A percentile compares a stretch with the other conserved stretches of the same genome.
Conservation (phyloP, 2,888 invertebrate genomes). For the Peribatodes rhomboidaria region DNA sequence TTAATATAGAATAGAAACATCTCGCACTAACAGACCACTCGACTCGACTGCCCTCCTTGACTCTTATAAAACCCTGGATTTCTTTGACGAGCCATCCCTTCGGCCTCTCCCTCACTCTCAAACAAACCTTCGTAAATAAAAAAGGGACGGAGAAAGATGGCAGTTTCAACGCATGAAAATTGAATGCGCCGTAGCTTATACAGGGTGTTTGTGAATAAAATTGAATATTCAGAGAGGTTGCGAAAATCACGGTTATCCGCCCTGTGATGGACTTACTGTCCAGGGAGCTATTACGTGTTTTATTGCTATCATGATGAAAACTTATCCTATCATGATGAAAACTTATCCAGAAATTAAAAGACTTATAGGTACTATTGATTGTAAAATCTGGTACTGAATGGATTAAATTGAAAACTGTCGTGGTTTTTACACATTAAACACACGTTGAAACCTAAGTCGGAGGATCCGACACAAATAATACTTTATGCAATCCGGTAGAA, state of each 20-base stretch:
- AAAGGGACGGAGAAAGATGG: constrained; percentile 45
- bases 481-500: too few relatives aligned
- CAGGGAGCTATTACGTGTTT: constrained; percentile 45
- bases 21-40: constrained; percentile 68
- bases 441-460: too few relatives aligned
- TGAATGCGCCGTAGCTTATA: constrained; percentile 68
- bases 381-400: too few relatives aligned
- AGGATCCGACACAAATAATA: too few relatives aligned
- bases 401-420: too few relatives aligned
- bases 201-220: constrained; percentile 80
- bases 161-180: constrained; percentile 64
- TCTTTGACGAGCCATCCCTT: constrained; percentile 63
- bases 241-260: constrained; percentile 77
- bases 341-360: too few relatives aligned
- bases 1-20: constrained; percentile 56
- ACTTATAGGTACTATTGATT: too few relatives aligned
- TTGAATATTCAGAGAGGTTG: constrained; percentile 82
- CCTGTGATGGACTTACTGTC: constrained; percentile 61
- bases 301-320: constrained; percentile 7
- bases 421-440: too few relatives aligned
- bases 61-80: constrained; percentile 60
- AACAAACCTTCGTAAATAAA: constrained; percentile 3
- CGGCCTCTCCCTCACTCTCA: constrained; percentile 51
- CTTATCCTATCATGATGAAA: too few relatives aligned
- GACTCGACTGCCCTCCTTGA: constrained; percentile 60